Percentiles rank a stretch among this genome's conserved stretches.
Conservation (phyloP, 2,888 invertebrate species). For the Laspeyria flexula region DNA sequence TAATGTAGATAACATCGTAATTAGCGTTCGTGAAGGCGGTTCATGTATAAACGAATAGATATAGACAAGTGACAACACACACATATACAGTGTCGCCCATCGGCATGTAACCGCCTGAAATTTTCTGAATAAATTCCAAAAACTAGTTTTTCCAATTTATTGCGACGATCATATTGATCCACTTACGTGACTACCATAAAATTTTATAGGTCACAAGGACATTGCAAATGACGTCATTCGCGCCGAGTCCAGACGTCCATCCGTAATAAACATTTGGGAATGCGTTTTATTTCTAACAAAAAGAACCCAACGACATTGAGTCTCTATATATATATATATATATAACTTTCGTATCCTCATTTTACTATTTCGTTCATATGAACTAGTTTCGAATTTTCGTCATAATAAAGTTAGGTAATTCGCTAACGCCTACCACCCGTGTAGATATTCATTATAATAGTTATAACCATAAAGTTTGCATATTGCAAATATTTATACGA, state of each 20-base stretch:
- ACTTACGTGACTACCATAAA: not conserved
- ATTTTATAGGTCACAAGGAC: not conserved
- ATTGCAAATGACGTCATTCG: not conserved
- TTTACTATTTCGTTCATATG: not conserved
- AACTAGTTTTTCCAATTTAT: no score
- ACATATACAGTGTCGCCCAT: no score
- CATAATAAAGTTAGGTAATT: slow-evolving; percentile 1
- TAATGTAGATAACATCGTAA: not conserved
- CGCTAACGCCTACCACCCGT: not conserved
- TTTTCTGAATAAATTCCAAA: no score
- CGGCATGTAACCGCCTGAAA: no score
- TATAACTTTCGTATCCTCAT: not conserved
- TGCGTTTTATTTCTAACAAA: not conserved
- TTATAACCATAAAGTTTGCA: slow-evolving; percentile 5
- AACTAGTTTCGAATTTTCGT: slow-evolving; percentile 9
- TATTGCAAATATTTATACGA: not conserved
- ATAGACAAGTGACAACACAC: no score
- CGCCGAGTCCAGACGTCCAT: not conserved
- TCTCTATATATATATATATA: no score
- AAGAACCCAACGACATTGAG: no score
- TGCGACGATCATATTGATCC: not conserved
- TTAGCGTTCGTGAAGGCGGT: not conserved
- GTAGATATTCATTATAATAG: not conserved
- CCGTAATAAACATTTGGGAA: not conserved
- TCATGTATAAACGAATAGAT: not conserved